Evolutionary conservation across 2,797 vertebrate species (phyloP).

Genomic region (Nyctibius grandis): DNA sequence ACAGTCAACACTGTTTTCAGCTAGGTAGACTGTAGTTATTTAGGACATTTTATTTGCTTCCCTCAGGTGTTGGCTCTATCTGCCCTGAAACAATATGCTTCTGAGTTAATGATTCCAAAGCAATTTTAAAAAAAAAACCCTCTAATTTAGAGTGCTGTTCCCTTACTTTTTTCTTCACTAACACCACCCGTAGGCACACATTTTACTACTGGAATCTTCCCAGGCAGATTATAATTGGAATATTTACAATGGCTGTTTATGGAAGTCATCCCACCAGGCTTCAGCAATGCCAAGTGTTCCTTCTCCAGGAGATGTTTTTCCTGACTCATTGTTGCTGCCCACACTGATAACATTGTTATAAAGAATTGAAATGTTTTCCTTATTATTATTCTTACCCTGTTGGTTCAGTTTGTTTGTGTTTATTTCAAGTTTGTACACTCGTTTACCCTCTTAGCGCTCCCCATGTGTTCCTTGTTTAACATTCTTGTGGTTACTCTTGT

Average conservation of each 20-base stretch:
- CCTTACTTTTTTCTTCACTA: background rate
- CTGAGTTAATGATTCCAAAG: background rate
- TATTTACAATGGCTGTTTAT: constrained; percentile 7
- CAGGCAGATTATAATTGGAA: constrained; percentile 11
- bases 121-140: background rate
- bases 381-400: background rate
- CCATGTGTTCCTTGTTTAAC: background rate
- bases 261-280: constrained; percentile 10
- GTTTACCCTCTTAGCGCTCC: background rate
- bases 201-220: constrained; percentile 25
- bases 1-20: background rate
- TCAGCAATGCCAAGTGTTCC: background rate
- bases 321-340: constrained; percentile 27
- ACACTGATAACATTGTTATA: constrained; percentile 12
- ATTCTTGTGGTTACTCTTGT: background rate
- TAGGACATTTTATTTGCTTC: background rate
- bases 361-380: constrained; percentile 7
- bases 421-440: background rate
- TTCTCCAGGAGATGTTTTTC: constrained; percentile 27
- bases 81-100: background rate
- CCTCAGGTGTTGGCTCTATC: background rate
- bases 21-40: background rate
- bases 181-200: background rate
- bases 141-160: background rate
- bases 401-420: constrained; percentile 11